Conservation (phyloP, 2,113 vertebrate species). For the Stegastes partitus region DNA sequence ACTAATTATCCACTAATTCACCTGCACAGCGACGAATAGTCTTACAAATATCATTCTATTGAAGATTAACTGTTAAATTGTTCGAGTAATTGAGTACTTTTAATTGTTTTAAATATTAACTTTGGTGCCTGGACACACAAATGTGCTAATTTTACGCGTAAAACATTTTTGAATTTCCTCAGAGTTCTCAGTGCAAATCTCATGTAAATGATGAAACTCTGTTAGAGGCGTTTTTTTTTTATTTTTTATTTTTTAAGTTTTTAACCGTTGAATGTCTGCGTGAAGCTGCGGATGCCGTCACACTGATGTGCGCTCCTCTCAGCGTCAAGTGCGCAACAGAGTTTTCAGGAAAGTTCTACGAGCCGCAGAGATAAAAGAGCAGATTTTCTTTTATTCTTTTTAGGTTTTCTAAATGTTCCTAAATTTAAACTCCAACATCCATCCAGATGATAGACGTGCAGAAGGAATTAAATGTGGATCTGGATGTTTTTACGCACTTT, state of each 20-base stretch:
- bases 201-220: background rate
- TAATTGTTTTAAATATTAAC: background rate
- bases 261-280: fast-evolving
- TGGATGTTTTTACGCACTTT: background rate
- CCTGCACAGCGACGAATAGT: background rate
- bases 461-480: background rate
- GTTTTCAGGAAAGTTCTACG: constrained; percentile 21
- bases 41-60: background rate
- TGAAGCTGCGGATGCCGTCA: background rate
- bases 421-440: background rate
- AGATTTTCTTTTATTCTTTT: background rate
- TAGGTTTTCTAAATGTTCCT: background rate
- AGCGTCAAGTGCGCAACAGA: constrained; percentile 40
- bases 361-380: too few species aligned
- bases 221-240: background rate
- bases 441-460: background rate
- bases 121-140: background rate
- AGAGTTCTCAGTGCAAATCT: too few species aligned
- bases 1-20: too few species aligned
- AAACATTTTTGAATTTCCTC: background rate
- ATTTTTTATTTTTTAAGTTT: background rate
- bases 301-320: background rate
- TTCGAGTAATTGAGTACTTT: background rate
- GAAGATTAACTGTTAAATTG: background rate
- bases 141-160: background rate